A percentile compares a stretch with the other conserved stretches of the same genome.
Conservation (phyloP, 2,113 vertebrate genomes). For the Willisornis vidua region DNA sequence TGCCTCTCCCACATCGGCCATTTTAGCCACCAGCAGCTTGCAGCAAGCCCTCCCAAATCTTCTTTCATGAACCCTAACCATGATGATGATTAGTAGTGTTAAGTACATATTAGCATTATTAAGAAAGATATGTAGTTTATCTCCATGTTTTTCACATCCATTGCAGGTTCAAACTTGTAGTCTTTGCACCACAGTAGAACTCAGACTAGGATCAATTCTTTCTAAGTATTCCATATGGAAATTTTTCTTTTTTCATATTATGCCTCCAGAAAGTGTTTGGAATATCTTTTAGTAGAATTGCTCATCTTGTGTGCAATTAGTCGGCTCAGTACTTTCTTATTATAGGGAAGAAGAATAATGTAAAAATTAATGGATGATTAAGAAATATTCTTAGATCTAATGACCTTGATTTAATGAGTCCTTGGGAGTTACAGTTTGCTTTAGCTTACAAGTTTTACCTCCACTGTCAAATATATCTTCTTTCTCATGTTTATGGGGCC, state of each 20-base stretch:
- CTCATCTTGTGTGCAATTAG: constrained; percentile 10
- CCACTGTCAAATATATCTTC: neutral
- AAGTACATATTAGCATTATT: neutral
- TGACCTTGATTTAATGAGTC: constrained; percentile 49
- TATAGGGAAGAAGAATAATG: constrained; percentile 33
- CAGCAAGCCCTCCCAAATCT: too few relatives aligned
- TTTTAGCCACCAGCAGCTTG: too few relatives aligned
- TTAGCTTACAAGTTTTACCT: constrained; percentile 28
- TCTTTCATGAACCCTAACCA: too few relatives aligned
- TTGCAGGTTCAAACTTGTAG: neutral
- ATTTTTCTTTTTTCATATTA: neutral
- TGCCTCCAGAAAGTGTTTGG: neutral
- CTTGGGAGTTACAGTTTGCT: constrained; percentile 13
- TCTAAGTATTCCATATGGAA: neutral
- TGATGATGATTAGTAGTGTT: neutral
- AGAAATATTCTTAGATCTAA: constrained; percentile 10
- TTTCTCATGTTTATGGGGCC: neutral
- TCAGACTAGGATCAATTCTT: neutral
- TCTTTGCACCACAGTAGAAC: neutral
- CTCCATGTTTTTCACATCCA: neutral
- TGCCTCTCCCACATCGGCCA: too few relatives aligned
- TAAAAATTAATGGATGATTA: constrained; percentile 25
- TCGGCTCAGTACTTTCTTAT: neutral
- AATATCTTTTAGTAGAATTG: neutral
- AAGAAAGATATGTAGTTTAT: neutral